Evolutionary conservation across 64 coral and sea anemone genomes (phyloP).

Genomic region (Dendrophyllia cribrosa): DNA sequence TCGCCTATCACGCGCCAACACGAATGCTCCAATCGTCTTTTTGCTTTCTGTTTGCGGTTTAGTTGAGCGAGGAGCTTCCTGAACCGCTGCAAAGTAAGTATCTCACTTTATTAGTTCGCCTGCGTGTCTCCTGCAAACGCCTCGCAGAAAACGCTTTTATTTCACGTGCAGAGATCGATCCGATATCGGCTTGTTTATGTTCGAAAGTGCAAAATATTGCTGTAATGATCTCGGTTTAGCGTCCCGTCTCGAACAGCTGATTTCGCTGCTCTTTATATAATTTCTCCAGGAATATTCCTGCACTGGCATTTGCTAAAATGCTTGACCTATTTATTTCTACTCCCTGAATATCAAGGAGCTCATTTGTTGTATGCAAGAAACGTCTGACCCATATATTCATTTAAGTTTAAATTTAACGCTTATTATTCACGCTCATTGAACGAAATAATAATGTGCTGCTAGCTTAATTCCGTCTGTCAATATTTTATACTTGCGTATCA

Average conservation of each 20-base stretch:
- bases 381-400: too few relatives aligned
- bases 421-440: background rate
- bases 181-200: background rate
- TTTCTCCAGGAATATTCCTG: background rate
- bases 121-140: background rate
- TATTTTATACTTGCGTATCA: too few relatives aligned
- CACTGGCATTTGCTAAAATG: background rate
- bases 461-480: too few relatives aligned
- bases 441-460: too few relatives aligned
- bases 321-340: background rate
- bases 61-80: background rate
- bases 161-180: background rate
- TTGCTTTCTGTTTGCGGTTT: background rate
- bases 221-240: background rate
- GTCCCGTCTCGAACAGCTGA: background rate
- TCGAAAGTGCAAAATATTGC: background rate
- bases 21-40: background rate
- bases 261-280: background rate
- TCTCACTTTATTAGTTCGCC: background rate
- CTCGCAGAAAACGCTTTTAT: background rate
- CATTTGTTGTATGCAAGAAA: too few relatives aligned
- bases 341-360: too few relatives aligned
- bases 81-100: background rate
- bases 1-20: constrained; percentile 14
- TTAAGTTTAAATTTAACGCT: too few relatives aligned